Evolutionary conservation across 2,797 vertebrate genomes (phyloP), one percentile per base, ranked within the genome.

Genomic region (Gobionotothen gibberifrons): DNA sequence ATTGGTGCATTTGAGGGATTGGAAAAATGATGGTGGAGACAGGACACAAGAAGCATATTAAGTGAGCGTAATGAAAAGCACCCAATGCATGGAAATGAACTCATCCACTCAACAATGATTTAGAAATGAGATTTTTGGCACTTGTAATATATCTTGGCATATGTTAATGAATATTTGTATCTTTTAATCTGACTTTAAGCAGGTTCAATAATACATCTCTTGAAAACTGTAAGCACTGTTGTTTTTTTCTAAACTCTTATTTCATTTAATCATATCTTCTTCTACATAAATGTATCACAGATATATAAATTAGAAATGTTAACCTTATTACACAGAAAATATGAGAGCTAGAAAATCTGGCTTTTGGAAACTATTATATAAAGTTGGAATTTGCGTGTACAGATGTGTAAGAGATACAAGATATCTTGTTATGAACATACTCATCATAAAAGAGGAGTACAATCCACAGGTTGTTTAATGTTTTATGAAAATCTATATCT

Each of bases 401-500:
- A 64, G 22, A 67, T 6, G 57, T 44, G 17, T 10, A 29, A 51
- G 32, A 22, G 7, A 44, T 15, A 40, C 0, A 57, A 17, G 21
- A 55, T 26, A 61, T 16, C 32, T n/a, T 53, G 22, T 69, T 69
- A 60, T 52, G 13, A 74, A 39, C 19, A 43, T 11, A 8, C 32
- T 13, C 2, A 3, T 44, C 22, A 54, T 58, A 39, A 26, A 26
- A 26, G 4, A 26, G 4, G 26, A 26, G 17, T 12, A 40, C 15
- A 16, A 67, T 60, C 48, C 42, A 69, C 32, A 19, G n/a, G 32
- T 84, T 80, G 39, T 44, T 60, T 57, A 79, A 81, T 21, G 14
- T 73, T 58, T 57, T 53, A 65, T 70, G 9, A 44, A 76, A 68
- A 79, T 61, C 44, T 39, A 53, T 17, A 59, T 72, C 21, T 66